Base-by-base conservation (phyloP, 2,113 vertebrate species). In the Bufo gargarizans region DNA sequence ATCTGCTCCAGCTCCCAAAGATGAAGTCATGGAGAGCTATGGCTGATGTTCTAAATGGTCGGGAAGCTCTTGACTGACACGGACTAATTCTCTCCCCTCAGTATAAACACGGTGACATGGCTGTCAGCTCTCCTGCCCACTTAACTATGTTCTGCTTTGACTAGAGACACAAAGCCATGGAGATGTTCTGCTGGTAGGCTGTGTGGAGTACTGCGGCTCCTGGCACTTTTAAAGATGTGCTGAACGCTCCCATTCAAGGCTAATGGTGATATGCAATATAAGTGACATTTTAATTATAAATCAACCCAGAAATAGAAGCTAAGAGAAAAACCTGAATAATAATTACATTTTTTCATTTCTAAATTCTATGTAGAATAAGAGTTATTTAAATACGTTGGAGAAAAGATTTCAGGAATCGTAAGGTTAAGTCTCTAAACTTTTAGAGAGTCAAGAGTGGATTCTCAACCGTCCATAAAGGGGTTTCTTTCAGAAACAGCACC, bases 241-340 rank as follows among this genome's bases (percentile, higher is more conserved):
- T 33, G 83, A 85, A 74, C 50, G 22, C 33, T 63, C 76, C 76
- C 58, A 63, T 59, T 77, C 19, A 85, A 50, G 43, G 56, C 43
- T 86, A 71, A 72, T 59, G 61, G 49, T 55, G 65, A 81, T 87
- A 72, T 47, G 50, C 49, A 53, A 81, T 72, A 72, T 49, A 33
- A 65, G 6, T 71, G 63, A 87, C 86, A 87, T 81, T 72, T 80
- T 87, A 87, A 87, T 87, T 87, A 87, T 43, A 80, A 87, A 71
- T 80, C 86, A 56, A n/a, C 33, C n/a, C 77, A 56, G 59, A 87
- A 86, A 86, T 85, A 79, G 76, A 86, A 76, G 45, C n/a, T 86
- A 3, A 45, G 45, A 69, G 65, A 81, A 87, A 86, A 58, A 20
- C 19, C n/a, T 50, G 58, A 63, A 86, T 63, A 50, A 77, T 63